Conservation (phyloP, 1,140 invertebrate genomes). For the Lepidurus apus region DNA sequence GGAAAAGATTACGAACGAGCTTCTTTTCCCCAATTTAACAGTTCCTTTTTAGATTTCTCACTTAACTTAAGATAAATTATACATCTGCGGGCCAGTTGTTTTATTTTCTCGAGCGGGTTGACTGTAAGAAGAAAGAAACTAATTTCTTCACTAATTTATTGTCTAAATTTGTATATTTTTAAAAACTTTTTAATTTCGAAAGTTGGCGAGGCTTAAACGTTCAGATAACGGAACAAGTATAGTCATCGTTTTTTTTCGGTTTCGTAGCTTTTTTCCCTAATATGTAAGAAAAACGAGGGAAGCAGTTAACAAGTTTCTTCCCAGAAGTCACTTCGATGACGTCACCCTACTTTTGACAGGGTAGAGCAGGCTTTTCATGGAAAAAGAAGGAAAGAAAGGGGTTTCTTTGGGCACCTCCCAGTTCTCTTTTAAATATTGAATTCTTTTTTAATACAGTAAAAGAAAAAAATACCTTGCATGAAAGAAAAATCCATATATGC, state of each 20-base stretch:
- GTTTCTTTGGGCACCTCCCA: no score
- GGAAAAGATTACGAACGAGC: no score
- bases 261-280: not conserved
- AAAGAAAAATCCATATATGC: slow-evolving; percentile 14
- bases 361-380: not conserved
- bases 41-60: no score
- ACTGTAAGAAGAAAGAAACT: no score
- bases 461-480: not conserved
- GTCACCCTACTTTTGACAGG: slow-evolving; percentile 17
- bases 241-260: not conserved
- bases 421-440: no score
- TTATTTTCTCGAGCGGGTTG: no score
- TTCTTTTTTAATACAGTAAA: no score
- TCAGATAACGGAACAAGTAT: slow-evolving; percentile 1
- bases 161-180: not conserved
- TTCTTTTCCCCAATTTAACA: no score
- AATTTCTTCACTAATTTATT: not conserved
- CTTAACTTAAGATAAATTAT: no score
- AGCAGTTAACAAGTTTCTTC: not conserved
- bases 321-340: not conserved
- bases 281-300: not conserved
- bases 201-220: not conserved
- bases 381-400: no score
- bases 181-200: not conserved
- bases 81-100: no score